Evolutionary conservation across 1,140 invertebrate genomes (phyloP).

Genomic region (Drosophila pseudoananassae): DNA sequence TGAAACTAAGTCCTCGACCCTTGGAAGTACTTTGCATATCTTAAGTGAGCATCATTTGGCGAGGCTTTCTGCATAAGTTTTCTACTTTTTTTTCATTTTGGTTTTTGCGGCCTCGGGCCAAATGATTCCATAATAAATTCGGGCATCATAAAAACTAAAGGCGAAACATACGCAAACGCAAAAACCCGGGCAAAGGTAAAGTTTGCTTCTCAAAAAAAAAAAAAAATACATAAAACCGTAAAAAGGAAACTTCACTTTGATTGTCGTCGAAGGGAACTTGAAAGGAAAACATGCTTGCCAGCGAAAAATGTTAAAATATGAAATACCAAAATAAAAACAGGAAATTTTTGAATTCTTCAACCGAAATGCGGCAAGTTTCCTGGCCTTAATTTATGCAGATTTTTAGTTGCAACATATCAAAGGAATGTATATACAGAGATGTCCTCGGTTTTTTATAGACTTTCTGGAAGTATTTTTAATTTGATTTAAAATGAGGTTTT

Average conservation of each 20-base stretch:
- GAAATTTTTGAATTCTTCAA: constrained; percentile 24
- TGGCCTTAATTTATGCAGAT: constrained; percentile 15
- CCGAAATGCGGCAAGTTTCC: constrained; percentile 18
- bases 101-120: neutral
- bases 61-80: constrained; percentile 36
- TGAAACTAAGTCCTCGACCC: constrained; percentile 3
- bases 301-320: constrained; percentile 3
- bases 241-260: constrained; percentile 14
- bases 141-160: constrained; percentile 16
- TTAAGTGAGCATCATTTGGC: constrained; percentile 53
- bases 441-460: neutral
- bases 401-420: constrained; percentile 16
- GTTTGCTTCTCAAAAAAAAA: neutral
- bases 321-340: constrained; percentile 10
- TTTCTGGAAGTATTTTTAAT: too few relatives aligned
- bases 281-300: neutral
- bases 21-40: constrained; percentile 50
- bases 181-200: neutral
- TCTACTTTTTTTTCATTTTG: neutral
- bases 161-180: neutral
- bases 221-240: constrained; percentile 4
- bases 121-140: constrained; percentile 23
- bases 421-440: neutral
- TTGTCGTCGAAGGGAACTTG: constrained; percentile 7
- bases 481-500: too few relatives aligned